Base-by-base conservation (phyloP, 2,113 vertebrate genomes). In the Apodemus speciosus region DNA sequence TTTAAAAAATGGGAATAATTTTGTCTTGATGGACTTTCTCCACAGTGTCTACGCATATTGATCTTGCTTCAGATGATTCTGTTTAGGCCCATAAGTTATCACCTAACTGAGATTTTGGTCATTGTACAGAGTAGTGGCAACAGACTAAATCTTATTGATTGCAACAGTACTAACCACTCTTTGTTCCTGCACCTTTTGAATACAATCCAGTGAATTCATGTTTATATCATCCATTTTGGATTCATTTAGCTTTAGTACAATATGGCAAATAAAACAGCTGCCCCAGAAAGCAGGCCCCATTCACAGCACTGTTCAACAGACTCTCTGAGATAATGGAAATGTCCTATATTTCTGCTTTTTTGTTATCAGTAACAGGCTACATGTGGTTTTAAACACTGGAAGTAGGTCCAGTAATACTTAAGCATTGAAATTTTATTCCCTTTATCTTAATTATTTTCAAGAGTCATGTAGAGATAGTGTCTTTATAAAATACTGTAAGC, bases 1-100 rank as follows among this genome's bases (percentile, higher is more conserved):
- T 2, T 20, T 89, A 51, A 90, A 32, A 93, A 92, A 91, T 11
- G 10, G 32, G 20, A 64, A 81, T 94, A 66, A 95, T 92, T 97
- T 95, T 69, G 72, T 83, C 21, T 53, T 77, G 56, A 83, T 49
- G 56, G n/a, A 71, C 46, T 85, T 51, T 85, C 30, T n/a, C 25
- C 56, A 72, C 5, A 93, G 53, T 96, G 18, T 90, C 62, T 83
- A 46, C 58, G 94, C 88, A 90, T 93, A 96, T 60, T 93, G 71
- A 91, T 95, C n/a, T 96, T 77, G 18, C 32, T 93, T 93, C 2
- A 92, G 92, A 95, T 94, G 56, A 84, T 20, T 93, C 92, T 86
- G 49, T 53, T 93, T 94, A 83, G 38, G 68, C 77, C 56, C 43
- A 93, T 2, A 3, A 96, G 79, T 88, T 60, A 79, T 95, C 53